A percentile compares a stretch with the other conserved stretches of the same genome.
phyloP scores from a whole-genome alignment of 2,797 vertebrate species.

The Diceros bicornis region DNA sequence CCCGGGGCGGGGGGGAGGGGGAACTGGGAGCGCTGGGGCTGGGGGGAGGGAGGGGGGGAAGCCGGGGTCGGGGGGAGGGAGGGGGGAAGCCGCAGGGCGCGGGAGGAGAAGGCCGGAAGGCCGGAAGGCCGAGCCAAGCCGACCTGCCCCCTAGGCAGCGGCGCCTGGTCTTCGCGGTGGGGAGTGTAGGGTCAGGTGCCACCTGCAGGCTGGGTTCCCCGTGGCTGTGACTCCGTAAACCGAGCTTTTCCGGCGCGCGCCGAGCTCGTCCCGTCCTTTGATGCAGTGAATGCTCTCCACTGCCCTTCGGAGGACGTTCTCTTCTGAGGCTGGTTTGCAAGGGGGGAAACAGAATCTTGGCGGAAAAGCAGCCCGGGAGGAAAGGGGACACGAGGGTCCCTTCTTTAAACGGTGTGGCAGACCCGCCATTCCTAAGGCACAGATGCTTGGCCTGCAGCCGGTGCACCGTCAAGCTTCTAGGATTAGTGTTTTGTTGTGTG shows the following conservation, averaged over 20 bases:
- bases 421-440: rapidly evolving
- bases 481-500: background rate
- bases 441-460: background rate
- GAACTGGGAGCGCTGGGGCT: too few species aligned
- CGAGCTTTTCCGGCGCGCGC: too few species aligned
- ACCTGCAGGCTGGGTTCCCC: background rate
- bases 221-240: background rate
- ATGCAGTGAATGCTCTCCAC: background rate
- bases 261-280: too few species aligned
- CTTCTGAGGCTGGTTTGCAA: background rate
- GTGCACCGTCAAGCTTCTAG: background rate
- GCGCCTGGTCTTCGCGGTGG: rapidly evolving
- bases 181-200: rapidly evolving
- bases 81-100: too few species aligned
- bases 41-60: too few species aligned
- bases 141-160: background rate
- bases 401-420: background rate
- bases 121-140: background rate
- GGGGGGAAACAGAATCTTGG: background rate
- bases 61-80: too few species aligned
- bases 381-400: too few species aligned
- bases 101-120: too few species aligned
- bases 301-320: background rate
- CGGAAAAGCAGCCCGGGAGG: background rate
- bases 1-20: background rate